Base-by-base conservation (phyloP, 2,888 invertebrate genomes). In the Caenorhabditis sp. region DNA sequence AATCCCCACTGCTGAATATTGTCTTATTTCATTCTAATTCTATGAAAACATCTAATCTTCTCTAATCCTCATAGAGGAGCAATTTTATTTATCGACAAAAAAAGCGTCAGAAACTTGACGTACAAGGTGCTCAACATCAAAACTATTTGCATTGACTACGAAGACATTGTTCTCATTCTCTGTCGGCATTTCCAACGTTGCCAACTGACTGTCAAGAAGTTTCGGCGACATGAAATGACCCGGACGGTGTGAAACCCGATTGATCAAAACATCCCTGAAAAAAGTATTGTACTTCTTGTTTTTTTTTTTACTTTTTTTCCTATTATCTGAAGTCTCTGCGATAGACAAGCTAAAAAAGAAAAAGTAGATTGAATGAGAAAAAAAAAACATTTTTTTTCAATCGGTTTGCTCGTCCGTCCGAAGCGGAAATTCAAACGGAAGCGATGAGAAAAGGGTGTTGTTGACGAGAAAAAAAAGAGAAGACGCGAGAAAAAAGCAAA, bases 161-260 rank as follows among this genome's bases (percentile, higher is more conserved):
- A 66, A 50, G 21, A 73, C 66, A 63, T 69, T 66, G 1, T 6
- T 17, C 49, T 69, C 69, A 17, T 65, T 51, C 8, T 17, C 4
- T 6, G 21, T 31, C 19, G 73, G 73, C 37, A 69, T 37, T 59
- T 73, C 73, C 17, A 73, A 26, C 21, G 73, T 73, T 5, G 50
- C 53, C 36, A 73, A 26, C 21, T 73, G 73, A 50, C 69, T 69
- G 17, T 69, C 60, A 1, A 73, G 66, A 19, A 73, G 51, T 8
- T 12, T 37, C 1, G 66, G 36, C 10, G 68, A 51, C 73, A 73
- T 73, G 58, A 73, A 73, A 27, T 73, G 73, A 23, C 66, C 69
- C 1, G 66, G 54, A 23, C 73, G 62, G 1, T 49, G 37, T 5
- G 36, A 27, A 12, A 73, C 57, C 12, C 73, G 65, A 50, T 59